These are phyloP conservation scores for Cossypha polioptera DNA, from an alignment of 2,797 vertebrate species.

Conservation along the genomic window DNA sequence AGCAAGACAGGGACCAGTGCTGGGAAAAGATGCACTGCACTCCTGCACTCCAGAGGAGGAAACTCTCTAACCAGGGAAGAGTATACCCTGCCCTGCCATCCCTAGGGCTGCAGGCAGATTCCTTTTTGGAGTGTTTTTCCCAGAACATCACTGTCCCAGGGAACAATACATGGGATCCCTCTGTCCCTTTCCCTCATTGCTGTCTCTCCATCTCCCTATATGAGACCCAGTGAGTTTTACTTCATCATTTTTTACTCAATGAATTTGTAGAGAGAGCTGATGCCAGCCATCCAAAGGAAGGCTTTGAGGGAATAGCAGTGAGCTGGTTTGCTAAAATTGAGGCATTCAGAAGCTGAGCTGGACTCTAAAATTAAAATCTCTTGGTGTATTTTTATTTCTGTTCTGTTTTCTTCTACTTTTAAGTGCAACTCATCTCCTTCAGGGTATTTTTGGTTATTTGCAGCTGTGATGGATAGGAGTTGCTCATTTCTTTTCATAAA, in stretches of 20 bases:
- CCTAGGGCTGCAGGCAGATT: not conserved
- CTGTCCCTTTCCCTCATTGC: not conserved
- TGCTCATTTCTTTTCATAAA: not conserved
- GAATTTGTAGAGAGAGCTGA: not conserved
- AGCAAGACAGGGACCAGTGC: not conserved
- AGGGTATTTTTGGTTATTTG: constrained; percentile 13
- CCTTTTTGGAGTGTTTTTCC: not conserved
- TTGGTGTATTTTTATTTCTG: constrained; percentile 24
- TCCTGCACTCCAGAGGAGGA: not conserved
- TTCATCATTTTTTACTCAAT: not conserved
- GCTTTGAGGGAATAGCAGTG: not conserved
- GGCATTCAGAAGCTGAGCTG: not conserved
- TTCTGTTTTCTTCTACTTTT: constrained; percentile 26
- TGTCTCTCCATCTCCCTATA: not conserved
- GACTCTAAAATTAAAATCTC: constrained; percentile 31
- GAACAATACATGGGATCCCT: not conserved
- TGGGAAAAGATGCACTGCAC: not conserved
- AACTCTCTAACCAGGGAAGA: not conserved
- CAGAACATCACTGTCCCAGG: not conserved
- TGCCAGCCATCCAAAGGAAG: not conserved
- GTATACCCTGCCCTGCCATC: not conserved
- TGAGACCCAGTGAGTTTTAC: not conserved
- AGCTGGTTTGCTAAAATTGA: not conserved
- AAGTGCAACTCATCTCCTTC: not conserved
- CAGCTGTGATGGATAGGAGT: constrained; percentile 1